These are phyloP conservation scores for Macrosoma leucophasiata DNA, from an alignment of 2,888 invertebrate genomes.

Conservation along the genomic window DNA sequence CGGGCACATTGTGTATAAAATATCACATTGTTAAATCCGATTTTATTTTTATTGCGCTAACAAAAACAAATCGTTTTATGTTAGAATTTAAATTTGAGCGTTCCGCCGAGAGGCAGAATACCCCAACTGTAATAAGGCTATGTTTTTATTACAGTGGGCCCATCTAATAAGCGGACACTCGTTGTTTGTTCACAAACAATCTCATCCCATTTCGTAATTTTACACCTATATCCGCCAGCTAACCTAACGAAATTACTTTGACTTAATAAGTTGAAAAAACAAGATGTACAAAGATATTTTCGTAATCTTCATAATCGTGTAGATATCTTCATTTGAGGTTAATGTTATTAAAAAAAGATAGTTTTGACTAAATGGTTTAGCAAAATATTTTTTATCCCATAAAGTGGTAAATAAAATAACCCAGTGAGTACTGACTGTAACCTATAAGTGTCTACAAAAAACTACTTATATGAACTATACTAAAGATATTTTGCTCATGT, in stretches of 20 bases:
- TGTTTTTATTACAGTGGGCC: slow-evolving; percentile 66
- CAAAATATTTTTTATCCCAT: too few relatives aligned
- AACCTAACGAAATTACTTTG: slow-evolving; percentile 44
- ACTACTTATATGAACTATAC: too few relatives aligned
- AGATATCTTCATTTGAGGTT: too few relatives aligned
- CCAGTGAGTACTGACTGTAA: too few relatives aligned
- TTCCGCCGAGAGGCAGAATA: slow-evolving; percentile 40
- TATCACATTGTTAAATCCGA: slow-evolving; percentile 46
- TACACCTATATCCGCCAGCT: slow-evolving; percentile 51
- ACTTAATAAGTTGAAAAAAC: slow-evolving; percentile 41
- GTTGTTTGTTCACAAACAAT: slow-evolving; percentile 66
- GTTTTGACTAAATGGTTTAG: too few relatives aligned
- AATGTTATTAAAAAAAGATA: too few relatives aligned
- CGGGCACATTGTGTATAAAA: slow-evolving; percentile 38
- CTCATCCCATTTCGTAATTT: slow-evolving; percentile 59
- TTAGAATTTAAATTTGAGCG: slow-evolving; percentile 60
- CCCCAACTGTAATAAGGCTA: slow-evolving; percentile 56
- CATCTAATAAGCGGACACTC: slow-evolving; percentile 66
- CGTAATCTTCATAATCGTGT: too few relatives aligned
- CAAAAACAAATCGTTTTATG: slow-evolving; percentile 64
- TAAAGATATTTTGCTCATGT: too few relatives aligned
- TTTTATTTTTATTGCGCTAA: slow-evolving; percentile 58
- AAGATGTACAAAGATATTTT: too few relatives aligned
- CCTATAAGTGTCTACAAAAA: too few relatives aligned
- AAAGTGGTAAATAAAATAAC: too few relatives aligned